Conservation (phyloP, 2,888 invertebrate genomes). For the Coecobrya sp. region DNA sequence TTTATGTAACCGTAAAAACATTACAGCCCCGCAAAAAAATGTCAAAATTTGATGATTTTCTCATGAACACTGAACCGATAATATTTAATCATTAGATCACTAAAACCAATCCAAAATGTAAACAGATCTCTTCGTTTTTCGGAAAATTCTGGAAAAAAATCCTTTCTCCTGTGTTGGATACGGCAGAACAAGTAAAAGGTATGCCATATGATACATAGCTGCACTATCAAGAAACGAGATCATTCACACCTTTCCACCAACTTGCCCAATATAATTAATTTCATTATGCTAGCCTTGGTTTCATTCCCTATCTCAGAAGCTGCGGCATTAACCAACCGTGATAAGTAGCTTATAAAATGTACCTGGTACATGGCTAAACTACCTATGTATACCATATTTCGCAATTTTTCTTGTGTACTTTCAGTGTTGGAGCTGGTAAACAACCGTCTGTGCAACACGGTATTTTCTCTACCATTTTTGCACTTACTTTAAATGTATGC, state of each 20-base stretch:
- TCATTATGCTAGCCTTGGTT: constrained; percentile 46
- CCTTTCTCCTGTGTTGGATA: too few relatives aligned
- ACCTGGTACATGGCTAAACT: background rate
- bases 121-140: too few relatives aligned
- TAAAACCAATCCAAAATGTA: too few relatives aligned
- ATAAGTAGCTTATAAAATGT: background rate
- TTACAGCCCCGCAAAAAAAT: too few relatives aligned
- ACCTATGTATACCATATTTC: background rate
- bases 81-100: too few relatives aligned
- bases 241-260: constrained; percentile 58
- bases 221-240: background rate
- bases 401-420: background rate
- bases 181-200: too few relatives aligned
- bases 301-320: background rate
- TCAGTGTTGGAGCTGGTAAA: background rate
- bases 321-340: background rate
- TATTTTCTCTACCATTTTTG: background rate
- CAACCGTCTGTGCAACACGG: too few relatives aligned
- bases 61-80: too few relatives aligned
- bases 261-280: constrained; percentile 51
- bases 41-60: too few relatives aligned
- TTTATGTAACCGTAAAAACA: too few relatives aligned
- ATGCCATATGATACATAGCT: background rate
- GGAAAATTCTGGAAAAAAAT: too few relatives aligned
- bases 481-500: background rate